Percentiles rank a stretch among this genome's conserved stretches.
These are phyloP conservation scores for Tyto alba DNA, from an alignment of 2,113 vertebrate genomes.

Conservation along the genomic window DNA sequence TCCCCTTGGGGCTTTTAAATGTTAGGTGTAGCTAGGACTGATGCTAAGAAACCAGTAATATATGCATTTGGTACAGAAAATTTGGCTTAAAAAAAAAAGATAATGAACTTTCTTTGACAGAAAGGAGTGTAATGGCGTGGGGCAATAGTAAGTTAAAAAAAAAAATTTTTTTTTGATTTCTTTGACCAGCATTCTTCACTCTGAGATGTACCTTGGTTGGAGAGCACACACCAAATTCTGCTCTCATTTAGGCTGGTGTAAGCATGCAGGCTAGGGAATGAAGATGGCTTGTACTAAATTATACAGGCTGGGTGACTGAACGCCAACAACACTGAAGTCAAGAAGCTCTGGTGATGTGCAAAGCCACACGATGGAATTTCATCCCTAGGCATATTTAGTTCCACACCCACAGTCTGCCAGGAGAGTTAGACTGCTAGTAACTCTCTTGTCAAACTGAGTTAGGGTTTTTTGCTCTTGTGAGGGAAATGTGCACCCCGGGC, in stretches of 20 bases:
- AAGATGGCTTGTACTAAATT: background rate
- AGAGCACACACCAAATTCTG: background rate
- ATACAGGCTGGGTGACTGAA: background rate
- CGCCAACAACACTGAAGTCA: background rate
- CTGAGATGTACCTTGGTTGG: background rate
- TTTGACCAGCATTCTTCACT: background rate
- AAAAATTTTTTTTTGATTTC: background rate
- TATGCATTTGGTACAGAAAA: background rate
- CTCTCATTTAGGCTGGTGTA: background rate
- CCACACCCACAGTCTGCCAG: background rate
- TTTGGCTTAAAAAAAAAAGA: background rate
- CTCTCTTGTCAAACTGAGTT: background rate
- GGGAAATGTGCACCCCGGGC: background rate
- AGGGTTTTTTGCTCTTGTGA: background rate
- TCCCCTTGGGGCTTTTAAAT: background rate
- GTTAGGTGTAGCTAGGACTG: background rate
- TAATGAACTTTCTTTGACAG: background rate
- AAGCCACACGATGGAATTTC: conserved; percentile 43
- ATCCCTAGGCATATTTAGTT: background rate
- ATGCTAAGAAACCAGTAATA: background rate
- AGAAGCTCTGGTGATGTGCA: background rate
- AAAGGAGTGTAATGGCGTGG: background rate
- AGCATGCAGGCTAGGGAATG: background rate
- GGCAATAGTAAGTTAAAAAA: background rate
- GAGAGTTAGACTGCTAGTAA: background rate